phyloP scores from a whole-genome alignment of 2,888 invertebrate species.

The Cantharis nigra region DNA sequence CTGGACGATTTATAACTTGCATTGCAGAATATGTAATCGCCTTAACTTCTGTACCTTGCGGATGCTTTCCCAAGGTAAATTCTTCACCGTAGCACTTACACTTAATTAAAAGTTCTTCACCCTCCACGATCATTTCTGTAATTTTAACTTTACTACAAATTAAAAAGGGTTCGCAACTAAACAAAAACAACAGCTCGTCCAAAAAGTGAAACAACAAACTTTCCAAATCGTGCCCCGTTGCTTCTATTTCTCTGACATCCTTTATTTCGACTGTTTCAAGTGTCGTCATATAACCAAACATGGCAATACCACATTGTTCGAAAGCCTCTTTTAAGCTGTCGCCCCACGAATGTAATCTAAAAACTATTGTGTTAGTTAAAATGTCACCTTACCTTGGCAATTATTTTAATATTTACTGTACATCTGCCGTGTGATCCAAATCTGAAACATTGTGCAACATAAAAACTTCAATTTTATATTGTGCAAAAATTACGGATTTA shows the following conservation, averaged over 20 bases:
- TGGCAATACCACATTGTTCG: conserved; percentile 92
- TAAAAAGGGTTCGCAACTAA: conserved; percentile 89
- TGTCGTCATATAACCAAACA: conserved; percentile 99
- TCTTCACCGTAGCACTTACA: conserved; percentile 90
- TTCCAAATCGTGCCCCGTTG: conserved; percentile 85
- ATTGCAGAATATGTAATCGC: conserved; percentile 99
- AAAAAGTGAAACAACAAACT: conserved; percentile 90
- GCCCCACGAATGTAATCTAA: conserved; percentile 92
- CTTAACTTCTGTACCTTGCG: conserved; percentile 97
- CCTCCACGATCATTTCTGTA: conserved; percentile 75
- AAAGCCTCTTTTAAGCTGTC: conserved; percentile 84
- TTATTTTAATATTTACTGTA: conserved; percentile 79
- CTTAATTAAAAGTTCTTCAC: conserved; percentile 78
- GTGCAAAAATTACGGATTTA: conserved; percentile 4
- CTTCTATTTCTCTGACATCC: conserved; percentile 81
- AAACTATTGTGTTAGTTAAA: conserved; percentile 15
- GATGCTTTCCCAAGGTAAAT: conserved; percentile 90
- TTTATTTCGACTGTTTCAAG: conserved; percentile 80
- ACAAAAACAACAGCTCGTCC: conserved; percentile 91
- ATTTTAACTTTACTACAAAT: conserved; percentile 88
- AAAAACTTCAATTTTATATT: background rate
- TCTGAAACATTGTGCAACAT: conserved; percentile 62
- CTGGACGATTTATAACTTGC: conserved; percentile 82
- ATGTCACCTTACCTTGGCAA: background rate
- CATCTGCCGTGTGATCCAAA: conserved; percentile 97